These are phyloP conservation scores for Bos taurus DNA, from an alignment of 2,113 vertebrate genomes.

Conservation along the genomic window DNA sequence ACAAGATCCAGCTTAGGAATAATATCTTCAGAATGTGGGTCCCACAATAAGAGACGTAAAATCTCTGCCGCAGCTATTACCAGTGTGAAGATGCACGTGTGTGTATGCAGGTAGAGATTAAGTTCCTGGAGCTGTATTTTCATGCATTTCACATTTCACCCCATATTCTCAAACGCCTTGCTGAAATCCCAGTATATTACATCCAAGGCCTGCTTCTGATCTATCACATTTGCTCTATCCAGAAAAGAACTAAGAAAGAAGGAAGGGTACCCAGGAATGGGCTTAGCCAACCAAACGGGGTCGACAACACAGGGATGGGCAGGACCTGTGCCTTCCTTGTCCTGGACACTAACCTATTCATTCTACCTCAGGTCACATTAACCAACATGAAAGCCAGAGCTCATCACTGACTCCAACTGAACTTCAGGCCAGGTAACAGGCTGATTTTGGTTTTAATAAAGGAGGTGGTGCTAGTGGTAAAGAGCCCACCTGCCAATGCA, in stretches of 20 bases:
- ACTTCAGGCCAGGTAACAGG: not conserved
- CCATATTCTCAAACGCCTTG: not conserved
- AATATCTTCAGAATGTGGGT: not conserved
- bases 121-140: not conserved
- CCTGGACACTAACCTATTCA: not conserved
- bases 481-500: not conserved
- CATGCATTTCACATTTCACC: not conserved
- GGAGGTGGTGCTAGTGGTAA: not conserved
- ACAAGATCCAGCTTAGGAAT: constrained; percentile 13
- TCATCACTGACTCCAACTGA: not conserved
- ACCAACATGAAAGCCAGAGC: not conserved
- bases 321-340: not conserved
- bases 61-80: not conserved
- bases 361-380: not conserved
- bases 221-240: not conserved
- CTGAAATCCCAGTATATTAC: not conserved
- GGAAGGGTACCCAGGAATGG: not conserved
- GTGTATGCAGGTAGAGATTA: not conserved
- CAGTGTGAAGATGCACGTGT: not conserved
- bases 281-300: not conserved
- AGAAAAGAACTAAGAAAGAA: not conserved
- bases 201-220: not conserved
- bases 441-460: not conserved
- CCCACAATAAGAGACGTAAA: not conserved
- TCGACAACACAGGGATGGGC: not conserved